phyloP scores from a whole-genome alignment of 2,888 invertebrate genomes.

The Mantis religiosa region DNA sequence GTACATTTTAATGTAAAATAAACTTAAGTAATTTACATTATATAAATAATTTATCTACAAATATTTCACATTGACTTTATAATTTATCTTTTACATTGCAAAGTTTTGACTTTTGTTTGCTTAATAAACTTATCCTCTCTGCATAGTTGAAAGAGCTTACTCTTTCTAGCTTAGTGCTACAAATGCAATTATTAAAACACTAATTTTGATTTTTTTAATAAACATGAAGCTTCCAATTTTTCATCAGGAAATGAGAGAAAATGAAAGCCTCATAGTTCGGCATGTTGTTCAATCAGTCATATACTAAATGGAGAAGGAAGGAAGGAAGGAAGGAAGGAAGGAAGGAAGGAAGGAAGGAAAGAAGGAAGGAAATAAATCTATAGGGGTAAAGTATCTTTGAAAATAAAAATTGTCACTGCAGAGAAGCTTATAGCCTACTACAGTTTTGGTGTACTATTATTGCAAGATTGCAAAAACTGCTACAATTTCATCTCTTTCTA shows the following conservation, averaged over 20 bases:
- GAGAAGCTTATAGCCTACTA: too few species aligned
- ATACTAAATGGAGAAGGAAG: too few species aligned
- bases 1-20: neutral
- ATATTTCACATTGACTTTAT: neutral
- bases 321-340: too few species aligned
- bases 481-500: neutral
- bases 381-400: too few species aligned
- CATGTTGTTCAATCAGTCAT: too few species aligned
- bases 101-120: neutral
- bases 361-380: too few species aligned
- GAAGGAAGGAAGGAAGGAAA: too few species aligned
- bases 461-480: neutral
- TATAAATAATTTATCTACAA: neutral
- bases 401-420: too few species aligned
- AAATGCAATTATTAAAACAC: neutral
- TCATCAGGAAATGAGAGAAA: too few species aligned
- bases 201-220: too few species aligned
- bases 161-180: neutral
- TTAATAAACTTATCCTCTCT: neutral
- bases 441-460: neutral
- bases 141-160: neutral
- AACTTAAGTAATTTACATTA: neutral
- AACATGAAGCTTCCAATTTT: too few species aligned
- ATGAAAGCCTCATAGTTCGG: too few species aligned
- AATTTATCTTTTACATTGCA: neutral